phyloP scores from a whole-genome alignment of 2,113 vertebrate species.

The Haplochromis burtoni region DNA sequence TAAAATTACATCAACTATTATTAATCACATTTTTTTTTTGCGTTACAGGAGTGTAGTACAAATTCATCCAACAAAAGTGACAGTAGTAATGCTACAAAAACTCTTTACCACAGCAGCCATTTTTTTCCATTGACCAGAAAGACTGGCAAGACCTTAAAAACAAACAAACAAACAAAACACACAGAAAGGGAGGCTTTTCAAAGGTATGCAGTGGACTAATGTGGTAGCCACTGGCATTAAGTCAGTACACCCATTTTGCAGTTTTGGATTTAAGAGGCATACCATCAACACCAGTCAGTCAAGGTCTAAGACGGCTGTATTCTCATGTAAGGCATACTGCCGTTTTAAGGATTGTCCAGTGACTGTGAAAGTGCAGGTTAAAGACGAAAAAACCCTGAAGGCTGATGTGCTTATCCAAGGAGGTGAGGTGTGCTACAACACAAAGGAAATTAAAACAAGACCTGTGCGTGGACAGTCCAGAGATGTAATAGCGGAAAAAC shows the following conservation, averaged over 20 bases:
- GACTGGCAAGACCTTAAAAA: not conserved
- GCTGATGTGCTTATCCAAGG: too few relatives aligned
- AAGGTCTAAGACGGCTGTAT: rapidly evolving
- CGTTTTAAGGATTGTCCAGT: not conserved
- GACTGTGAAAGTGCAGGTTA: rapidly evolving
- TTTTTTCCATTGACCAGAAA: not conserved
- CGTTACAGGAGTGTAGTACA: not conserved
- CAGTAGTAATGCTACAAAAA: not conserved
- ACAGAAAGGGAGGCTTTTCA: not conserved
- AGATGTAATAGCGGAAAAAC: rapidly evolving
- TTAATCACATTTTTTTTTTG: not conserved
- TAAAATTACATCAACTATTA: not conserved
- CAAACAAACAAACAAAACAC: not conserved
- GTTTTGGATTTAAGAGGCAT: not conserved
- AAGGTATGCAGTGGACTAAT: not conserved
- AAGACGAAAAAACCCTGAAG: rapidly evolving
- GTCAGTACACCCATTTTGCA: not conserved
- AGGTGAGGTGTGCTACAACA: too few relatives aligned
- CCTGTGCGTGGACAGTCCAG: not conserved
- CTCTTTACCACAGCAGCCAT: not conserved
- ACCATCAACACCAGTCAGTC: not conserved
- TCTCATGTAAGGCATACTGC: rapidly evolving
- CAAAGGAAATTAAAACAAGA: too few relatives aligned
- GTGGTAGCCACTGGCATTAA: not conserved
- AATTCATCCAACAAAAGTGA: not conserved